These are phyloP conservation scores for Sipha flava DNA, from an alignment of 1,140 invertebrate genomes.

Conservation along the genomic window DNA sequence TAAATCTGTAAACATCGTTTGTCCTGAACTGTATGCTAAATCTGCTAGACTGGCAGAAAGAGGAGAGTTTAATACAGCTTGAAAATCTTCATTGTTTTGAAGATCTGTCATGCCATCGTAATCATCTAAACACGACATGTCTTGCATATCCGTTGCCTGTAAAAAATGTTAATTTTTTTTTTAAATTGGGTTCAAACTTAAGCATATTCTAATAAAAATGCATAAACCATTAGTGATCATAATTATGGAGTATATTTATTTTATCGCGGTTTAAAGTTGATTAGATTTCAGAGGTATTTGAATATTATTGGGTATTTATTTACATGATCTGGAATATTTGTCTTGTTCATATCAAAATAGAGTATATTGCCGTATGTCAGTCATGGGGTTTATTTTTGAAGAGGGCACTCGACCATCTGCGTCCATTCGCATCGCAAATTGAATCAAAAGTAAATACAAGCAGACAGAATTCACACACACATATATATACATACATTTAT, in stretches of 20 bases:
- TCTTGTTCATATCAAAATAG: neutral
- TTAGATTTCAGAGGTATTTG: neutral
- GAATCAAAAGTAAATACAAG: constrained; percentile 20
- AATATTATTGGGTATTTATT: neutral
- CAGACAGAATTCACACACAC: neutral
- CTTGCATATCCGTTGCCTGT: constrained; percentile 25
- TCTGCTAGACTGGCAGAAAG: constrained; percentile 69
- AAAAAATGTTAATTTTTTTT: neutral
- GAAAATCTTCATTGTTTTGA: constrained; percentile 57
- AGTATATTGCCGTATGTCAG: neutral
- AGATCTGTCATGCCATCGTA: constrained; percentile 45
- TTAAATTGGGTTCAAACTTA: neutral
- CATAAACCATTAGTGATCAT: no score
- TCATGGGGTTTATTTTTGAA: neutral
- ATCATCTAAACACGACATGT: constrained; percentile 23
- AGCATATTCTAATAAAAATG: no score
- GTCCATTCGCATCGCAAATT: neutral
- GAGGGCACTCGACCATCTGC: neutral
- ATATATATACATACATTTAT: neutral
- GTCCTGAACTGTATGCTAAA: constrained; percentile 55
- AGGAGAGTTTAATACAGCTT: constrained; percentile 63
- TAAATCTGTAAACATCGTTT: constrained; percentile 47
- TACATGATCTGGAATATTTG: neutral
- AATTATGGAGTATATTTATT: neutral
- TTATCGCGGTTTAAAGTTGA: neutral